Evolutionary conservation across 2,113 vertebrate genomes (phyloP).

Genomic region (Symphodus melops): DNA sequence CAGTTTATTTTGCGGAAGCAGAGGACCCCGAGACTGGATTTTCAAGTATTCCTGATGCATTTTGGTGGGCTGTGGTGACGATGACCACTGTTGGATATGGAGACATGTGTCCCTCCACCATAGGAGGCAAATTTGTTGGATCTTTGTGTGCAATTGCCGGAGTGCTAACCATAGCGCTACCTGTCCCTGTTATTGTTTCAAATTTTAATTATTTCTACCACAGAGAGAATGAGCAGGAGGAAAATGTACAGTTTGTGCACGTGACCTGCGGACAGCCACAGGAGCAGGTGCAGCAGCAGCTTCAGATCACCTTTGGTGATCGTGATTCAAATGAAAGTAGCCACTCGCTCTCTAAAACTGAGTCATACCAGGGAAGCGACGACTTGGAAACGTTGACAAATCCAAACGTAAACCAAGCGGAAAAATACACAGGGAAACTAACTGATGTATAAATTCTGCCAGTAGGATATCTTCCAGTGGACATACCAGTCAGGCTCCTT

Average conservation of each 20-base stretch:
- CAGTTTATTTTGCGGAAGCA: conserved; percentile 94
- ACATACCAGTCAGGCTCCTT: background rate
- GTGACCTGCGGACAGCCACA: conserved; percentile 90
- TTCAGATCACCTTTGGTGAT: conserved; percentile 77
- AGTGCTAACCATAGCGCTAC: conserved; percentile 93
- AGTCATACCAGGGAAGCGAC: conserved; percentile 83
- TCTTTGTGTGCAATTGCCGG: conserved; percentile 95
- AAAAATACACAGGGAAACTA: conserved; percentile 73
- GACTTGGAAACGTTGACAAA: conserved; percentile 82
- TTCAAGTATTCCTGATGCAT: conserved; percentile 93
- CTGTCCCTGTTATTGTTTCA: conserved; percentile 87
- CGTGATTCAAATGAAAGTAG: conserved; percentile 85
- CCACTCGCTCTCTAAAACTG: conserved; percentile 86
- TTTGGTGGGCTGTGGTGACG: conserved; percentile 98
- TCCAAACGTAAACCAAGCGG: conserved; percentile 56
- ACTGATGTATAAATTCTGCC: conserved; percentile 73
- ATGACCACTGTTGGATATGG: conserved; percentile 98
- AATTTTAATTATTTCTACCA: conserved; percentile 91
- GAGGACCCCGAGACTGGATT: conserved; percentile 90
- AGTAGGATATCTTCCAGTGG: background rate
- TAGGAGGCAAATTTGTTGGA: conserved; percentile 95
- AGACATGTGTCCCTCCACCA: conserved; percentile 94
- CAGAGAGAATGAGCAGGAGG: conserved; percentile 90
- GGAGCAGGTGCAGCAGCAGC: conserved; percentile 68
- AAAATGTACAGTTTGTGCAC: conserved; percentile 89